These are phyloP conservation scores for Biston betularia DNA, from an alignment of 2,888 invertebrate genomes.

Conservation along the genomic window DNA sequence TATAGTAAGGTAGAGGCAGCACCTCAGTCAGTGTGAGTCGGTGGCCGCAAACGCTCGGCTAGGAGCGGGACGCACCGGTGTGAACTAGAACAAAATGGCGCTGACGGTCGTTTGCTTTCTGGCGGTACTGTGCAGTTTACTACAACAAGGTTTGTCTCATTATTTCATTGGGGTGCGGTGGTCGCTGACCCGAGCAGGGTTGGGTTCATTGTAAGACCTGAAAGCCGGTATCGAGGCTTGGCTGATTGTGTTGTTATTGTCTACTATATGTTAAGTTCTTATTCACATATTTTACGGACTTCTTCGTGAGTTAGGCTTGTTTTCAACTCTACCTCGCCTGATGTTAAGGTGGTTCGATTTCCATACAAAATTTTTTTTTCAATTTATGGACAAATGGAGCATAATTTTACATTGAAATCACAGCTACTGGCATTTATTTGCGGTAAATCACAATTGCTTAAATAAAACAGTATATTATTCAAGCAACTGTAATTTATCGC, in stretches of 20 bases:
- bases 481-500: too few relatives aligned
- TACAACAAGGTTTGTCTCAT: constrained; percentile 77
- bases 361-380: too few relatives aligned
- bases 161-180: constrained; percentile 41
- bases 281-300: too few relatives aligned
- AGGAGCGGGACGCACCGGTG: constrained; percentile 61
- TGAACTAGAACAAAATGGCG: constrained; percentile 65
- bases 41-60: constrained; percentile 57
- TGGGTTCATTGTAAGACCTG: constrained; percentile 11
- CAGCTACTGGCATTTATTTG: too few relatives aligned
- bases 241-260: constrained; percentile 12
- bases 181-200: constrained; percentile 10
- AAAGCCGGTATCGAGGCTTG: not conserved
- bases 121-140: constrained; percentile 78
- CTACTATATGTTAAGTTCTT: not conserved
- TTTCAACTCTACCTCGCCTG: too few relatives aligned
- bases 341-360: too few relatives aligned
- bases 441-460: too few relatives aligned
- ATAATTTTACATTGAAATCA: too few relatives aligned
- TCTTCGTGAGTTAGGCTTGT: too few relatives aligned
- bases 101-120: constrained; percentile 67
- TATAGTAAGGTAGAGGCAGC: constrained; percentile 14
- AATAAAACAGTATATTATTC: too few relatives aligned
- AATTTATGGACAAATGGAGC: too few relatives aligned
- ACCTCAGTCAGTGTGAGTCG: constrained; percentile 45